Evolutionary conservation across 2,888 invertebrate species (phyloP), one percentile per base, ranked within the genome.

Genomic region (Acrobasis consociella): DNA sequence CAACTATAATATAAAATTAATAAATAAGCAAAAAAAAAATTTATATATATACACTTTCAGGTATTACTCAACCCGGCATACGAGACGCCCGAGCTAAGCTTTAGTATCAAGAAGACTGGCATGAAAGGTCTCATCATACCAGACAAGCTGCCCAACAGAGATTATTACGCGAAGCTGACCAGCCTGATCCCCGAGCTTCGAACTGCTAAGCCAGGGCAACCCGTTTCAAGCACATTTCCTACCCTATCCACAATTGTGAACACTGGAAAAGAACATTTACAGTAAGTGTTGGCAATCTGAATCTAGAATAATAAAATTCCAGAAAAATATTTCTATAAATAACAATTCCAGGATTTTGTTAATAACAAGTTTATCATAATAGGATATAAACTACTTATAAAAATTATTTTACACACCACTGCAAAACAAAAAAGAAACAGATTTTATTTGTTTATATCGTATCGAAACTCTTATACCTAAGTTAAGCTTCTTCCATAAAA

Each of bases 1-100:
- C n/a, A n/a, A n/a, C n/a, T n/a, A n/a, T n/a, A n/a, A n/a, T n/a
- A n/a, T n/a, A n/a, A n/a, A n/a, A n/a, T n/a, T n/a, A n/a, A n/a
- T n/a, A n/a, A n/a, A n/a, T n/a, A n/a, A n/a, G n/a, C n/a, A n/a
- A n/a, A n/a, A n/a, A n/a, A n/a, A n/a, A n/a, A n/a, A n/a, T n/a
- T n/a, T n/a, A n/a, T n/a, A n/a, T n/a, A n/a, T n/a, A 5, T 11
- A 42, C 13, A 42, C 62, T 78, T 78, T 46, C 81, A 96, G 95
- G 97, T 97, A 5, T 94, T 95, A 60, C 93, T 98, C 60, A 98
- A 98, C 78, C 96, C 98, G 0, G 93, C 94, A 0, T 98, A 96
- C 80, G 94, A 95, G 77, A 89, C 94, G 9, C 78, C 87, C 0
- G 98, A 98, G 81, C 74, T 98, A 2, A 92, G 94, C 62, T 97